Evolutionary conservation across 2,113 vertebrate genomes (phyloP).

Genomic region (Parotia lawesii): DNA sequence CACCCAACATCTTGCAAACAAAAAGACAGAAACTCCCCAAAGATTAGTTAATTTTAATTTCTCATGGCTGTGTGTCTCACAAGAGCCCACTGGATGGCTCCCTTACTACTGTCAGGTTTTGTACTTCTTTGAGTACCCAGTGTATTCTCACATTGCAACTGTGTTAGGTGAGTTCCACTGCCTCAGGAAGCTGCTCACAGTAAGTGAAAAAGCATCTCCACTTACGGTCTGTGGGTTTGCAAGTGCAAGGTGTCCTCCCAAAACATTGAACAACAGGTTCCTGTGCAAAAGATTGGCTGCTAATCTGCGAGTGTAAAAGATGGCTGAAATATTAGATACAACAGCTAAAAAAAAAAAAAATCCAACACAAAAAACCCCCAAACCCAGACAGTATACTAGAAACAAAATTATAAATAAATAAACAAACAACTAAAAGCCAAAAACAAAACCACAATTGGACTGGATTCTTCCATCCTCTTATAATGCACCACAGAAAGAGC

Average conservation of each 20-base stretch:
- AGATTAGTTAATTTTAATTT: background rate
- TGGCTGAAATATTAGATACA: background rate
- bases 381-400: background rate
- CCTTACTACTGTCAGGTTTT: background rate
- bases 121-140: background rate
- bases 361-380: accelerated
- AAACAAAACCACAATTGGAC: background rate
- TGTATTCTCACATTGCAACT: accelerated
- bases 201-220: background rate
- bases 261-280: background rate
- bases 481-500: background rate
- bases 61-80: background rate
- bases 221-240: background rate
- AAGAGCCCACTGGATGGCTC: slow-evolving; percentile 7
- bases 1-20: background rate
- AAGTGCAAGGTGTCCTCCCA: background rate
- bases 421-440: background rate
- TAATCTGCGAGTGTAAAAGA: background rate
- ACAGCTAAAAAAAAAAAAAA: background rate
- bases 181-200: background rate
- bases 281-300: background rate
- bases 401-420: background rate
- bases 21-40: background rate
- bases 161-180: accelerated
- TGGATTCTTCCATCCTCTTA: background rate